phyloP scores from a whole-genome alignment of 2,888 invertebrate genomes.

The Gnatocerus cornutus region DNA sequence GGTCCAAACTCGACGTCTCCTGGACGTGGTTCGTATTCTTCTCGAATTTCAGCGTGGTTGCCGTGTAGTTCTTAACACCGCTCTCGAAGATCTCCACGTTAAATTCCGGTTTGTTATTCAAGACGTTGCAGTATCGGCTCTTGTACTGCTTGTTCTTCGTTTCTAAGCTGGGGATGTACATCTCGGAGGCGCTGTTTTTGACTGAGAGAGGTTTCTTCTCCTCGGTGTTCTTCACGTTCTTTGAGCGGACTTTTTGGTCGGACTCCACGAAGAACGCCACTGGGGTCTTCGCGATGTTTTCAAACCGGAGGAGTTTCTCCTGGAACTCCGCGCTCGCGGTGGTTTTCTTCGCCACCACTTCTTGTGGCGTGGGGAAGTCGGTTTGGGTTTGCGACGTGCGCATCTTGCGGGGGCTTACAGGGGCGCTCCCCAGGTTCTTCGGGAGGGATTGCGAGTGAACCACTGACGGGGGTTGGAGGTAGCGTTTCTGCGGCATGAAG shows the following conservation, averaged over 20 bases:
- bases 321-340: slow-evolving; percentile 68
- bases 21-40: slow-evolving; percentile 59
- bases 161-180: slow-evolving; percentile 75
- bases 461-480: slow-evolving; percentile 31
- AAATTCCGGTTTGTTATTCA: slow-evolving; percentile 69
- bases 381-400: slow-evolving; percentile 69
- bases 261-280: slow-evolving; percentile 68
- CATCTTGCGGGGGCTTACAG: slow-evolving; percentile 55
- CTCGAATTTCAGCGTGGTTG: slow-evolving; percentile 57
- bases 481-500: slow-evolving; percentile 73
- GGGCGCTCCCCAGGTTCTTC: slow-evolving; percentile 59
- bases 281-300: slow-evolving; percentile 62
- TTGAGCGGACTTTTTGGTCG: slow-evolving; percentile 34
- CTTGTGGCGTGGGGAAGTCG: slow-evolving; percentile 65
- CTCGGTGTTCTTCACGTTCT: slow-evolving; percentile 35
- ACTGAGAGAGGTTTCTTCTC: slow-evolving; percentile 37
- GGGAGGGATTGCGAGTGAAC: slow-evolving; percentile 62
- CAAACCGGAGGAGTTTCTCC: slow-evolving; percentile 68
- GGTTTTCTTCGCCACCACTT: slow-evolving; percentile 64
- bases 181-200: slow-evolving; percentile 61
- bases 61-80: slow-evolving; percentile 46
- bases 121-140: slow-evolving; percentile 70
- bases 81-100: slow-evolving; percentile 66
- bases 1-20: slow-evolving; percentile 70
- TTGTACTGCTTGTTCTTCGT: slow-evolving; percentile 75